Evolutionary conservation across 2,797 vertebrate species (phyloP), one percentile per base, ranked within the genome.

Genomic region (Nasua narica): DNA sequence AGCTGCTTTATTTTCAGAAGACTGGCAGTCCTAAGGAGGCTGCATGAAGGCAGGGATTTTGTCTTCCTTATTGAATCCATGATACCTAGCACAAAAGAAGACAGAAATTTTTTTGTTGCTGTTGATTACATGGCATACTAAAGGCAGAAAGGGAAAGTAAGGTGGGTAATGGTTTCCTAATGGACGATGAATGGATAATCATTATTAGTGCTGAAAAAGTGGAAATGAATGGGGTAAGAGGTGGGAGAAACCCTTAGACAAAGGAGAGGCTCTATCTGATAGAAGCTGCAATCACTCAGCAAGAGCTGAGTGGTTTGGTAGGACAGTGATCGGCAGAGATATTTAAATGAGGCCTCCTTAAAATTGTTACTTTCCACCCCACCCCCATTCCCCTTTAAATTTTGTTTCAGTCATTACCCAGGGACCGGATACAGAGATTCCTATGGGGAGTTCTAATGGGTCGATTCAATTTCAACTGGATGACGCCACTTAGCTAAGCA

Each of bases 401-500:
- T 98, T 93, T 96, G 97, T 97, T 98, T 97, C 98, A 95, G 98
- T 98, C 98, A 98, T 98, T 98, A 98, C 98, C 98, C 98, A 98
- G 98, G 98, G 98, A 99, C 99, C 98, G 99, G 98, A 98, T 99
- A 98, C 98, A 98, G 98, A 97, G 98, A 98, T 98, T 98, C 98
- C 99, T 98, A 95, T 97, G 98, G 98, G 98, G 98, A 98, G 98
- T 95, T 98, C 98, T 99, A 99, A 99, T 99, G 98, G 98, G 98
- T 98, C 99, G 98, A 98, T 99, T 99, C 98, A 97, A 98, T 99
- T 99, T 99, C 99, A 98, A 98, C 98, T 97, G 98, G 98, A 99
- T 99, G 99, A 99, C 99, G 99, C 99, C 99, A 99, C 99, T 99
- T 98, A 98, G 98, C 98, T 97, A 98, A 98, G 98, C 98, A 98